phyloP scores from a whole-genome alignment of 2,888 invertebrate genomes.

The Pheosia tremula region DNA sequence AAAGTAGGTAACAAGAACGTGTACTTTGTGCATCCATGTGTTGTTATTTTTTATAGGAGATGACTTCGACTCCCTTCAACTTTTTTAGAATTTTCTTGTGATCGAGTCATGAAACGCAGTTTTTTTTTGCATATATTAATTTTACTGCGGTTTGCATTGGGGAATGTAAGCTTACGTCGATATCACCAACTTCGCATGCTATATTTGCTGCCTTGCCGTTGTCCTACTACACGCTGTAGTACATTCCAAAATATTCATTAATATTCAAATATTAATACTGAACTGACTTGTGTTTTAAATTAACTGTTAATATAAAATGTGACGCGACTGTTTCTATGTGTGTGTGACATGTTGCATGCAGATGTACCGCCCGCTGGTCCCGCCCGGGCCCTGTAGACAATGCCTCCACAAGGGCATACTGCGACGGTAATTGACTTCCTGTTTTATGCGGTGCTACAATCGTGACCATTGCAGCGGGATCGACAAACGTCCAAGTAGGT shows the following conservation, averaged over 20 bases:
- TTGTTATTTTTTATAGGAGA: background rate
- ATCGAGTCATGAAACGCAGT: background rate
- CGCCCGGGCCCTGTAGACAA: slow-evolving; percentile 27
- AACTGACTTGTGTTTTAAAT: too few relatives aligned
- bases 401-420: slow-evolving; percentile 34
- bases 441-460: slow-evolving; percentile 36
- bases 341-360: slow-evolving; percentile 18
- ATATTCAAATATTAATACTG: background rate
- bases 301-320: background rate
- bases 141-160: background rate
- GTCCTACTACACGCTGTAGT: too few relatives aligned
- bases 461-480: slow-evolving; percentile 19
- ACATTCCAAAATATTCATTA: too few relatives aligned
- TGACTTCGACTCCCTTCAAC: background rate
- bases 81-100: background rate
- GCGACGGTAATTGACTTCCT: slow-evolving; percentile 46
- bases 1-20: slow-evolving; percentile 11
- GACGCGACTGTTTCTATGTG: background rate
- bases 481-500: slow-evolving; percentile 23
- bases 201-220: too few relatives aligned
- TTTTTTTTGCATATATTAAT: background rate
- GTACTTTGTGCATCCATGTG: slow-evolving; percentile 14
- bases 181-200: too few relatives aligned
- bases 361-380: slow-evolving; percentile 14
- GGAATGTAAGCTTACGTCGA: too few relatives aligned